phyloP scores from a whole-genome alignment of 1,140 invertebrate genomes.

The Onthophagus taurus region DNA sequence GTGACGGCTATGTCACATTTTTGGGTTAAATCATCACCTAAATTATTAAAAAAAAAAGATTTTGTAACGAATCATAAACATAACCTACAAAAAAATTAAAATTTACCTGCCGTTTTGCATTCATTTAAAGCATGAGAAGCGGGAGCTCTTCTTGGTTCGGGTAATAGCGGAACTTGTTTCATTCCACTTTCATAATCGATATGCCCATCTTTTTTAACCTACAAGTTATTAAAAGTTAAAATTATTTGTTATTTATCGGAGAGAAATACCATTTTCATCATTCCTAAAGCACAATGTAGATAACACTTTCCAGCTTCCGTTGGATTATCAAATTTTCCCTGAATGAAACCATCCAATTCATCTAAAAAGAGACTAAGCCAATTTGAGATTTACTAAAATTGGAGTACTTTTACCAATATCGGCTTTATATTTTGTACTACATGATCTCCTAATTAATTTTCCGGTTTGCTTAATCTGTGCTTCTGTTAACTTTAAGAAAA shows the following conservation, averaged over 20 bases:
- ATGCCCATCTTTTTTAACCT: conserved; percentile 3
- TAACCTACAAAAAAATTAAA: not conserved
- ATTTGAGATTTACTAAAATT: not conserved
- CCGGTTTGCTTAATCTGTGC: conserved; percentile 30
- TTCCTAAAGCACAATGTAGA: not conserved
- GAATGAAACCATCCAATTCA: not conserved
- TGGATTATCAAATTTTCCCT: conserved; percentile 4
- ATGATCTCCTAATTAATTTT: conserved; percentile 32
- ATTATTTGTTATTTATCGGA: not conserved
- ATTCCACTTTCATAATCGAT: not conserved
- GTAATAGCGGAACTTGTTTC: not conserved
- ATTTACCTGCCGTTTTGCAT: conserved; percentile 6
- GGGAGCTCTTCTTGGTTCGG: not conserved
- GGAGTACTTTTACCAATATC: conserved; percentile 23
- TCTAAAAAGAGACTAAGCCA: not conserved
- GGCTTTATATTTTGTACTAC: conserved; percentile 34
- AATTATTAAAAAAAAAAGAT: too few relatives aligned
- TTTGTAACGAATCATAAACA: not conserved
- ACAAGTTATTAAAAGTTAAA: not conserved
- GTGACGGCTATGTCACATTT: not conserved
- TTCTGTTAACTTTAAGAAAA: conserved; percentile 30
- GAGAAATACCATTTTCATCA: conserved; percentile 7
- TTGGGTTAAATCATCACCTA: not conserved
- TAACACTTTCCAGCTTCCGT: too few relatives aligned
- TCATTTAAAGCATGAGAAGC: not conserved